phyloP scores from a whole-genome alignment of 2,888 invertebrate genomes.

The Tigriopus californicus region DNA sequence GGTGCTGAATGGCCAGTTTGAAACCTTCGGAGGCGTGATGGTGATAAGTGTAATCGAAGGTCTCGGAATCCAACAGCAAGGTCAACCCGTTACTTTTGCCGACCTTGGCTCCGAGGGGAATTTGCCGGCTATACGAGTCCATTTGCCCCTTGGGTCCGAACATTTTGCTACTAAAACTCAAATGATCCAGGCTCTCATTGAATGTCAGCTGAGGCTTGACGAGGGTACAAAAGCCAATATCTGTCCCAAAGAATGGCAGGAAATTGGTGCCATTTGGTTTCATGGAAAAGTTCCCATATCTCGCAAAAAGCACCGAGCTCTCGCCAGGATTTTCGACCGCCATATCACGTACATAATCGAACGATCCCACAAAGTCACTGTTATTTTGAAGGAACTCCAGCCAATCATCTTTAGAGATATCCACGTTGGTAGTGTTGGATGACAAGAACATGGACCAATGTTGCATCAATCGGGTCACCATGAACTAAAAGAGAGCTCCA shows the following conservation, averaged over 20 bases:
- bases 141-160: neutral
- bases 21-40: slow-evolving; percentile 6
- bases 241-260: slow-evolving; percentile 10
- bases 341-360: slow-evolving; percentile 5
- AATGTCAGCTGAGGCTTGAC: slow-evolving; percentile 7
- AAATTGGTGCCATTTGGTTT: neutral
- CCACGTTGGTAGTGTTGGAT: neutral
- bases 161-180: neutral
- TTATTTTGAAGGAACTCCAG: neutral
- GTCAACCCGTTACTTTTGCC: slow-evolving; percentile 7
- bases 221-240: slow-evolving; percentile 5
- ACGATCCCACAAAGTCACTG: neutral
- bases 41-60: slow-evolving; percentile 11
- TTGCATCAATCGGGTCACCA: neutral
- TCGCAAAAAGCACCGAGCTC: neutral
- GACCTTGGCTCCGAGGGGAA: neutral
- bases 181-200: neutral
- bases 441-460: slow-evolving; percentile 5
- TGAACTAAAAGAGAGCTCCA: neutral
- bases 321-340: slow-evolving; percentile 12
- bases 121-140: neutral
- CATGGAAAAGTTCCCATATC: neutral
- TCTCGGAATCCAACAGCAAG: slow-evolving; percentile 5
- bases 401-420: neutral
- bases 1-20: slow-evolving; percentile 11